Percentiles rank a stretch among this genome's conserved stretches.
Conservation (phyloP, 2,888 invertebrate species). For the Eristalinus aeneus region DNA sequence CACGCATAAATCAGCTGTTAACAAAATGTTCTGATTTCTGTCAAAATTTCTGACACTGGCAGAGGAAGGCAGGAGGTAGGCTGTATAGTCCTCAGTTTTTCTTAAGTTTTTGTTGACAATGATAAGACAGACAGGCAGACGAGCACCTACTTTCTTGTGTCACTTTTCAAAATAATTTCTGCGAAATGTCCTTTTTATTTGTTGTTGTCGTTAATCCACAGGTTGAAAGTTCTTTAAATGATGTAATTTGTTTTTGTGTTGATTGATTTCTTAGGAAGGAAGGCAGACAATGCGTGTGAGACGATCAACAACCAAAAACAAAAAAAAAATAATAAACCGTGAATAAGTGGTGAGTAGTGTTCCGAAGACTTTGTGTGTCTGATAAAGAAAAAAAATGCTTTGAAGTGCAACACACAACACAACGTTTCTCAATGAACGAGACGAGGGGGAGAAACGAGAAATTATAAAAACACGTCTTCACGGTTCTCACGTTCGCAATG, state of each 20-base stretch:
- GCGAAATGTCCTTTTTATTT: constrained; percentile 26
- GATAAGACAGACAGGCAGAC: constrained; percentile 16
- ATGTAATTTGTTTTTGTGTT: constrained; percentile 26
- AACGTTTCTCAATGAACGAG: neutral
- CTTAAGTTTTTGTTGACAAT: constrained; percentile 39
- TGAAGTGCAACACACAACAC: constrained; percentile 4
- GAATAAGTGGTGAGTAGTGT: neutral
- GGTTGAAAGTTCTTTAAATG: constrained; percentile 31
- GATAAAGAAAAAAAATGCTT: neutral
- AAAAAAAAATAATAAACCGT: constrained; percentile 54
- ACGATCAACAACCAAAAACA: constrained; percentile 8
- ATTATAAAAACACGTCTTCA: constrained; percentile 76
- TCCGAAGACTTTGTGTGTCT: constrained; percentile 8
- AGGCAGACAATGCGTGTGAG: constrained; percentile 12
- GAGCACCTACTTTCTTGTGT: constrained; percentile 8
- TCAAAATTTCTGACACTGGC: neutral
- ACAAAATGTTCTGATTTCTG: constrained; percentile 28
- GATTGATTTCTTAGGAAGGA: neutral
- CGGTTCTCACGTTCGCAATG: constrained; percentile 80
- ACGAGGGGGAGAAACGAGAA: neutral
- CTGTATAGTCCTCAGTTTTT: neutral
- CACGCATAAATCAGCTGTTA: constrained; percentile 58
- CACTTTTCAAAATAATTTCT: constrained; percentile 44
- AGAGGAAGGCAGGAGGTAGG: neutral
- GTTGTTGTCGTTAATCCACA: constrained; percentile 35